Conservation (phyloP, 2,888 invertebrate species). For the Caradrina kadenii region DNA sequence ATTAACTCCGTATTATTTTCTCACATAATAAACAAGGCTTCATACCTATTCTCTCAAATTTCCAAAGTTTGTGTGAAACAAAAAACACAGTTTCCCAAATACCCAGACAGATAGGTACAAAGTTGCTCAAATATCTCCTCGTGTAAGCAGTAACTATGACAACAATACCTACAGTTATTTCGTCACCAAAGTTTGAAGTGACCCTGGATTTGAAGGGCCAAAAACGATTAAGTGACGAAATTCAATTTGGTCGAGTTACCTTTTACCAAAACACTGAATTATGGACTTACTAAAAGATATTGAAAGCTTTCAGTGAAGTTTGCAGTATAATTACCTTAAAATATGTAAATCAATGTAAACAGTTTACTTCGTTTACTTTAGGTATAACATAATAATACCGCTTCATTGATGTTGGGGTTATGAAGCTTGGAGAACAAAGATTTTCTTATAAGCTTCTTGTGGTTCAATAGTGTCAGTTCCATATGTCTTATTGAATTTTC, state of each 20-base stretch:
- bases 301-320: constrained; percentile 54
- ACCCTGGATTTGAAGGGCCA: constrained; percentile 35
- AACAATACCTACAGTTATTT: constrained; percentile 17
- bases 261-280: constrained; percentile 46
- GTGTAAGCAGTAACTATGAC: constrained; percentile 26
- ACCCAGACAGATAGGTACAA: too few species aligned
- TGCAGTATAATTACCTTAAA: constrained; percentile 47
- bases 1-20: too few species aligned
- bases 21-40: too few species aligned
- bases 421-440: constrained; percentile 17
- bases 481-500: constrained; percentile 4
- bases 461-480: not conserved
- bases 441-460: constrained; percentile 11
- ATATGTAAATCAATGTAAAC: constrained; percentile 61
- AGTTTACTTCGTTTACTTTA: constrained; percentile 32
- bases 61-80: not conserved
- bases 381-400: constrained; percentile 37
- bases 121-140: not conserved
- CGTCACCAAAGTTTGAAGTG: constrained; percentile 42
- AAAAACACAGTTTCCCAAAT: not conserved
- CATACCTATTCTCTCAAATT: not conserved
- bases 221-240: constrained; percentile 50
- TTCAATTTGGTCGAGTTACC: constrained; percentile 48
- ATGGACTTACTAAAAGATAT: constrained; percentile 48
- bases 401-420: constrained; percentile 14